Percentiles rank a stretch among this genome's conserved stretches.
Evolutionary conservation across 2,113 vertebrate genomes (phyloP).

Genomic region (Arizona elegans): DNA sequence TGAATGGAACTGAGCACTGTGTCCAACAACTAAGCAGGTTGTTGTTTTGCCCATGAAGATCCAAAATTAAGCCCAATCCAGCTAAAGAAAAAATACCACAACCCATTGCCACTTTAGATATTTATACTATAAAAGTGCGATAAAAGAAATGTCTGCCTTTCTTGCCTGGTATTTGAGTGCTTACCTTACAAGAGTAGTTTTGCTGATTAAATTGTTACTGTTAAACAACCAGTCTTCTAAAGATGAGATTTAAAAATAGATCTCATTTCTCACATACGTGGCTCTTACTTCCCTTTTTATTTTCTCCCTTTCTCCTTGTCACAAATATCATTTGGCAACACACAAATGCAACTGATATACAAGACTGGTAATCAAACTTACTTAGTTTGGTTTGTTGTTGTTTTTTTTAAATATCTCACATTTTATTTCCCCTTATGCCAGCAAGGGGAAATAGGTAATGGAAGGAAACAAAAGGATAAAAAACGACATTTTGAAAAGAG

Average conservation of each 20-base stretch:
- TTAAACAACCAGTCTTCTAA: slow-evolving; percentile 17
- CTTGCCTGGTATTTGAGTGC: slow-evolving; percentile 5
- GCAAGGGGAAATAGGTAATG: slow-evolving; percentile 34
- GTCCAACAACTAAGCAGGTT: background rate
- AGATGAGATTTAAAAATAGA: background rate
- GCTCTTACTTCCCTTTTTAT: slow-evolving; percentile 33
- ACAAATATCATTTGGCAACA: slow-evolving; percentile 26
- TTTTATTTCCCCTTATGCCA: background rate
- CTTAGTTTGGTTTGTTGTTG: background rate
- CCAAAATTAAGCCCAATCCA: background rate
- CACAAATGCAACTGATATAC: slow-evolving; percentile 25
- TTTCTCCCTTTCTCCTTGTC: slow-evolving; percentile 21
- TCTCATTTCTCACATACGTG: background rate
- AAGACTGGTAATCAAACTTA: slow-evolving; percentile 19
- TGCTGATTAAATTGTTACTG: slow-evolving; percentile 11
- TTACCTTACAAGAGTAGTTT: background rate
- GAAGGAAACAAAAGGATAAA: slow-evolving; percentile 24
- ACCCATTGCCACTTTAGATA: background rate
- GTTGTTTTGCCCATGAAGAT: background rate
- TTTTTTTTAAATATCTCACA: background rate
- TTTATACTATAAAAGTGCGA: background rate
- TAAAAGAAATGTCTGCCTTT: slow-evolving; percentile 27
- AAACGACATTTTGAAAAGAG: slow-evolving; percentile 10
- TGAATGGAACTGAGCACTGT: background rate
- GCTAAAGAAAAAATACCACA: background rate